A percentile compares a stretch with the other conserved stretches of the same genome.
phyloP scores from a whole-genome alignment of 2,113 vertebrate genomes.

The Scortum barcoo region DNA sequence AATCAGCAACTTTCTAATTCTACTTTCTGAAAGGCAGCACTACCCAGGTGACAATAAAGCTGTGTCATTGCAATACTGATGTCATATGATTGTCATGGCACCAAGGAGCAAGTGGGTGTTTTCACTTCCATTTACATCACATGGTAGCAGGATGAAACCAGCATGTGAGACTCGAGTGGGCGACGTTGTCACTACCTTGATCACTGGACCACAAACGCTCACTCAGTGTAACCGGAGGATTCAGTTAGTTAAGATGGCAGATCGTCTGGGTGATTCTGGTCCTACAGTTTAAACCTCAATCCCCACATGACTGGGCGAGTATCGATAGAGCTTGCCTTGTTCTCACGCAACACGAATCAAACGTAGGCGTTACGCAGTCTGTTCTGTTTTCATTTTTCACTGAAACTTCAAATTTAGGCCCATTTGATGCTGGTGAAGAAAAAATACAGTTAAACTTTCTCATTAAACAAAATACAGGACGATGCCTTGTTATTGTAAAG shows the following conservation, averaged over 20 bases:
- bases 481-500: neutral
- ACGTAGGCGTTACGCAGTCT: conserved; percentile 4
- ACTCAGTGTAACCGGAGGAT: conserved; percentile 9
- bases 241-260: neutral
- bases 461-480: neutral
- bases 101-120: conserved; percentile 65
- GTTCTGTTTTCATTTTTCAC: conserved; percentile 28
- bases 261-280: neutral
- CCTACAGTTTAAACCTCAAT: conserved; percentile 9
- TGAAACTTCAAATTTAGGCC: neutral
- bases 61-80: conserved; percentile 74
- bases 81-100: conserved; percentile 74
- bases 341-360: neutral
- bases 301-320: neutral
- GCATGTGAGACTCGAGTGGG: conserved; percentile 72
- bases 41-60: conserved; percentile 60
- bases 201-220: conserved; percentile 55
- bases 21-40: conserved; percentile 19
- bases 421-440: neutral
- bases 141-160: conserved; percentile 69
- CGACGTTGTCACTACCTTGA: conserved; percentile 51
- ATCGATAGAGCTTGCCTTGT: neutral
- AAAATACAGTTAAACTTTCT: neutral
- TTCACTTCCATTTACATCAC: conserved; percentile 82
- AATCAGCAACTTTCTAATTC: conserved; percentile 7